phyloP scores from a whole-genome alignment of 2,888 invertebrate genomes.

The Drosophila pullipes region DNA sequence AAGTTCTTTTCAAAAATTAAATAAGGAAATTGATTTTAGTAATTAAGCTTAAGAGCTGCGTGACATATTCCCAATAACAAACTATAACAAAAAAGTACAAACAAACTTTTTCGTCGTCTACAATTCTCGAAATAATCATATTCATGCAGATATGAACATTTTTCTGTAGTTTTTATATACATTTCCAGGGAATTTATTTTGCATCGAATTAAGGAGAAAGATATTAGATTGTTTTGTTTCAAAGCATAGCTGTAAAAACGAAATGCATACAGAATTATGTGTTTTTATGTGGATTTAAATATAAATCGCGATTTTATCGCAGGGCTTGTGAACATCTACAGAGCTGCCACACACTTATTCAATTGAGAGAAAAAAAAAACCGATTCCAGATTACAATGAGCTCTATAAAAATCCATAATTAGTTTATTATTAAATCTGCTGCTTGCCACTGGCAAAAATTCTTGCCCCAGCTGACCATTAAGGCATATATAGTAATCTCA shows the following conservation, averaged over 20 bases:
- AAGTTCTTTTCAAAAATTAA: background rate
- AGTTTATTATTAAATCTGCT: slow-evolving; percentile 4
- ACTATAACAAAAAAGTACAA: background rate
- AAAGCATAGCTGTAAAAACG: background rate
- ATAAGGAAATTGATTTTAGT: background rate
- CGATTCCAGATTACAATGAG: background rate
- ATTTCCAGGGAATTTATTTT: background rate
- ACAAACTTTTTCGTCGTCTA: background rate
- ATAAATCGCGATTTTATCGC: background rate
- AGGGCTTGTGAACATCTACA: background rate
- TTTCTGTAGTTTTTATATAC: background rate
- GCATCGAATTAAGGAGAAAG: background rate
- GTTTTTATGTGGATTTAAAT: too few relatives aligned
- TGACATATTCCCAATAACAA: background rate
- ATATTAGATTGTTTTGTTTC: background rate
- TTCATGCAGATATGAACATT: background rate
- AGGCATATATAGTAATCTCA: slow-evolving; percentile 4
- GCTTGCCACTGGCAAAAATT: slow-evolving; percentile 12
- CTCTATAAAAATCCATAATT: background rate
- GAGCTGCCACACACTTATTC: background rate
- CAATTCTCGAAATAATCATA: background rate
- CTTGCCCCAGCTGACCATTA: background rate
- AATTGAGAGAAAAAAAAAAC: background rate
- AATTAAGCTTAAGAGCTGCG: background rate
- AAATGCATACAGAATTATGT: too few relatives aligned